Base-by-base conservation (phyloP, 2,888 invertebrate species). In the Microplitis manilae region DNA sequence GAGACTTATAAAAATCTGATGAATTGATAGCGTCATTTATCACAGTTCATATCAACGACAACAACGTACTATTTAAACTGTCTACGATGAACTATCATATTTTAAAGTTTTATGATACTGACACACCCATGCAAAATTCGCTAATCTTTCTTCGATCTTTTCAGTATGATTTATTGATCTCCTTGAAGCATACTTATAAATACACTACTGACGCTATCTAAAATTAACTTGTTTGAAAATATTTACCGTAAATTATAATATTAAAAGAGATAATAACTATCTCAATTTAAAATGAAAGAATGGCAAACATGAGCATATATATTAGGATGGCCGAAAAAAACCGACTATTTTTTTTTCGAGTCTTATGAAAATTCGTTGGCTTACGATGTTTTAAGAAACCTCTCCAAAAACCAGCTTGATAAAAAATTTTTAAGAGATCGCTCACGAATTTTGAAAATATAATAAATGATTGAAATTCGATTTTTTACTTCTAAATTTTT, bases 11-110 rank as follows among this genome's bases (percentile, higher is more conserved):
- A 85, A 84, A 85, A 84, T 82, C 81, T 81, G 82, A 81, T 80
- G 82, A 77, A 82, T 85, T 83, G 87, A 87, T 87, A 86, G 85
- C 86, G 86, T 87, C 86, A 87, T 88, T 88, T 87, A 88, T 88
- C 87, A 88, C 86, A 85, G 83, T 85, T 86, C 84, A 85, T 87
- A 86, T 86, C 87, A 86, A 84, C 83, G 83, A 86, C 84, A 86
- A 86, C 86, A 84, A 87, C 86, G 84, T 86, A 86, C 87, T 87
- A 89, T 88, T 89, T 89, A 89, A 88, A 87, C 85, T 88, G 87
- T 88, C 86, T 85, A 86, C 87, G 82, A 83, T 84, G 85, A 84
- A 87, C 86, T 87, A 87, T 88, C 88, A 86, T 88, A 88, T 87
- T 87, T 87, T 87, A 85, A 87, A 86, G 82, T 50, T 87, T 88